A percentile compares a stretch with the other conserved stretches of the same genome.
phyloP scores from a whole-genome alignment of 2,113 vertebrate genomes.

The Sitta europaea region DNA sequence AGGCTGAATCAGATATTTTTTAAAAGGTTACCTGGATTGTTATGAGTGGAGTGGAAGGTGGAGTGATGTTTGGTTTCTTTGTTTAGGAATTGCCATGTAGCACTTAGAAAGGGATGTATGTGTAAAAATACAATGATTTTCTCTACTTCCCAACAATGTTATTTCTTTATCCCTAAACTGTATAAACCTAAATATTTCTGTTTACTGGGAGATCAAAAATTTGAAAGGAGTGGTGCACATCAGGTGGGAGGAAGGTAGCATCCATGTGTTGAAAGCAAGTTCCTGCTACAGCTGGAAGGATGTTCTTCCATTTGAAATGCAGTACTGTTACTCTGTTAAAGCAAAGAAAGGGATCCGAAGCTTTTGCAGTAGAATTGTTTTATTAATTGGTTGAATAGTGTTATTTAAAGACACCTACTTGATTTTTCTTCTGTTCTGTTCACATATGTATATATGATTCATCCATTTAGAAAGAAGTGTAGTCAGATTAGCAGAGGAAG shows the following conservation, averaged over 20 bases:
- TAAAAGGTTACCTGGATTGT: background rate
- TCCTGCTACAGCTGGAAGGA: background rate
- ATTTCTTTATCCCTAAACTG: background rate
- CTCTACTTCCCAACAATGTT: background rate
- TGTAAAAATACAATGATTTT: background rate
- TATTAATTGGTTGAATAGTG: background rate
- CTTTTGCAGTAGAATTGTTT: background rate
- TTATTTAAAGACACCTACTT: background rate
- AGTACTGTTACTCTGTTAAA: background rate
- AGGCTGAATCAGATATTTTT: background rate
- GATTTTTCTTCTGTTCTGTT: background rate
- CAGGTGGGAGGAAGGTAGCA: background rate
- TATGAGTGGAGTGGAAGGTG: background rate
- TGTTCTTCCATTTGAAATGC: background rate
- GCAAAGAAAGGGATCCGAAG: background rate
- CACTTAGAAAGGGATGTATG: background rate
- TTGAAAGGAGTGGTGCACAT: background rate
- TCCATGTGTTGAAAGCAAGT: background rate
- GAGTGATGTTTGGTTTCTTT: background rate
- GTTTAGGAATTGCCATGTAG: background rate
- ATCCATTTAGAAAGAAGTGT: background rate
- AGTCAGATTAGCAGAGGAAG: background rate
- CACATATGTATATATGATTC: accelerated
- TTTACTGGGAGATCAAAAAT: background rate
- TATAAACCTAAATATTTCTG: background rate